Base-by-base conservation (phyloP, 2,797 vertebrate species). In the Onychomys torridus region DNA sequence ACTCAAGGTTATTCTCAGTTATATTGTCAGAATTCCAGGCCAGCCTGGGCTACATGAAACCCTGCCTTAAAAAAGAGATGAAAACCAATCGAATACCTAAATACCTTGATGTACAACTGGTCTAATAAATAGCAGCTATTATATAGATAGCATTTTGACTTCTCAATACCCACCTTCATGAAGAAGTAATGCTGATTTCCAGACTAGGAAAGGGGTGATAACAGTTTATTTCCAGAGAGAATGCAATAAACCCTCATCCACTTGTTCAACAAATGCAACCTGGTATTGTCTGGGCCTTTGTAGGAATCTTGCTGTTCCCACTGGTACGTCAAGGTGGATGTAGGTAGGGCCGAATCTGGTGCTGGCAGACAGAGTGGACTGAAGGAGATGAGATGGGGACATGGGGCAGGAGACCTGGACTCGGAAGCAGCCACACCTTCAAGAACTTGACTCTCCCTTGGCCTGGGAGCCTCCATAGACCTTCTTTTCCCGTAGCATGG, bases 171-270 rank as follows among this genome's bases (percentile, higher is more conserved):
- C 1, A 1, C 46, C 14, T 5, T 40, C 46, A 34, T 40, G 34
- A 67, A 79, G 19, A 91, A 55, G n/a, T 34, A 59, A 61, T 25
- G 37, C 23, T 83, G 32, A 59, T 55, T 83, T 83, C 65, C 14
- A 90, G 61, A 27, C 29, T 23, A 17, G 90, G 40, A 67, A 95
- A 57, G 21, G 8, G 17, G 57, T 73, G 52, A 65, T 40, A 32
- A 86, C 16, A 4, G 84, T 75, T 95, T 86, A 16, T 21, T 96
- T 65, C 67, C 78, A 93, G 88, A 93, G 85, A 94, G n/a, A 17
- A 89, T 49, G 46, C 21, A 93, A 37, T 46, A 86, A 85, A 87
- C 46, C 10, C 43, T 92, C 61, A 69, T 73, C 46, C 75, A 16
- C 69, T 71, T 79, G 73, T 46, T 90, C 83, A 63, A 6, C 21